Evolutionary conservation across 2,797 vertebrate species (phyloP), one percentile per base, ranked within the genome.

Genomic region (Danio choprae): DNA sequence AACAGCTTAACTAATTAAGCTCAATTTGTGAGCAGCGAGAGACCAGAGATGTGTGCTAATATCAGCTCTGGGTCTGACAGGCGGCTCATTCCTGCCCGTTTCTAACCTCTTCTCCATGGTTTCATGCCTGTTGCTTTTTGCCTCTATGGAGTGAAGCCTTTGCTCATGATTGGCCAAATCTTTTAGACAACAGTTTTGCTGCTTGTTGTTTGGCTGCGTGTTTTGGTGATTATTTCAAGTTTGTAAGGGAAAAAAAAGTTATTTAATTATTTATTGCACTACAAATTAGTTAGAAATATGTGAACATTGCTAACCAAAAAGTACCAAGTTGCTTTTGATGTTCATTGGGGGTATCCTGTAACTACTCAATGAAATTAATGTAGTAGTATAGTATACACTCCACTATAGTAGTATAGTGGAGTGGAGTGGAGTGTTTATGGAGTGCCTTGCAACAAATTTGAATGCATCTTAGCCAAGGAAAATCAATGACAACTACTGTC

Each of bases 31-130:
- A 58, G 40, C 75, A 58, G 62, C 67, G 65, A 87, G 87, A 82
- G 58, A 77, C 68, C 51, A 15, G 70, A 86, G 90, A 92, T 68
- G 70, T 63, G 63, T 40, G 55, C 70, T 74, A 62, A 74, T 79
- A 60, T 73, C 43, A 29, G 55, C 91, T 73, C 69, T 29, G 65
- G 60, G 46, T 74, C 93, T 92, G 91, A 83, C 91, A 80, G 86
- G 90, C 82, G 80, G 90, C 91, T 91, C 90, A 93, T 91, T 93
- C 89, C 91, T 89, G 83, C 84, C 88, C 43, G 86, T 86, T 87
- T 87, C 92, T 93, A 90, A 89, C 91, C 92, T 92, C 92, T 90
- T 94, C 92, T 86, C 94, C 94, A 94, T 95, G 92, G 94, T 95
- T 95, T 94, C 92, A 84, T 88, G 92, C 89, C 55, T 94, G 91